Percentiles rank a stretch among this genome's conserved stretches.
Conservation (phyloP, 1,140 invertebrate genomes). For the Papilio helenus region DNA sequence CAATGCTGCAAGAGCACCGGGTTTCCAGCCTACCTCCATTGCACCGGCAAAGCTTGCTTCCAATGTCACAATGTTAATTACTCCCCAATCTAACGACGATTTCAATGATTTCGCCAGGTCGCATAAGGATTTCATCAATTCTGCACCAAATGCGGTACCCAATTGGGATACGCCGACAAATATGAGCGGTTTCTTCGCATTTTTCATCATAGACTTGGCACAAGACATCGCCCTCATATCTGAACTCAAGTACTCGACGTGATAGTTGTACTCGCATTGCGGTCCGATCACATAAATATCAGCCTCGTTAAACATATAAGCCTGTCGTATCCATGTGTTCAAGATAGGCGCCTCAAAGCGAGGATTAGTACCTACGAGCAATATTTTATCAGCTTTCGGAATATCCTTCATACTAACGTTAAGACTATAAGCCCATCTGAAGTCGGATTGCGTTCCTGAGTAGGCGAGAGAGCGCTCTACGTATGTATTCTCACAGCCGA, state of each 20-base stretch:
- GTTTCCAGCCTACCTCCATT: slow-evolving; percentile 70
- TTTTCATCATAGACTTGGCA: slow-evolving; percentile 62
- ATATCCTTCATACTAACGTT: slow-evolving; percentile 80
- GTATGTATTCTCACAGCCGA: slow-evolving; percentile 84
- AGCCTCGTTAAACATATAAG: slow-evolving; percentile 84
- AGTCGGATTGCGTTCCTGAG: slow-evolving; percentile 52
- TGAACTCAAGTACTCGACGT: slow-evolving; percentile 81
- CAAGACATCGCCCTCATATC: slow-evolving; percentile 82
- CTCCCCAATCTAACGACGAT: slow-evolving; percentile 52
- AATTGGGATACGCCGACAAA: slow-evolving; percentile 85
- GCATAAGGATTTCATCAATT: slow-evolving; percentile 78
- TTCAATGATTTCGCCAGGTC: slow-evolving; percentile 61
- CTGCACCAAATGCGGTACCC: slow-evolving; percentile 74
- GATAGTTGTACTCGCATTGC: slow-evolving; percentile 87
- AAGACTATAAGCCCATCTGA: slow-evolving; percentile 66
- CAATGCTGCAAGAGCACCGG: slow-evolving; percentile 56
- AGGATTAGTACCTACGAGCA: slow-evolving; percentile 90
- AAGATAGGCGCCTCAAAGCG: slow-evolving; percentile 90
- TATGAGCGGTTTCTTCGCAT: slow-evolving; percentile 87
- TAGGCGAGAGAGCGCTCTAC: slow-evolving; percentile 61
- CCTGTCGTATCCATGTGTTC: slow-evolving; percentile 89
- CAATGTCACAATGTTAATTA: slow-evolving; percentile 67
- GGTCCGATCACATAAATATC: slow-evolving; percentile 86
- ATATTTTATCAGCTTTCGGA: slow-evolving; percentile 87
- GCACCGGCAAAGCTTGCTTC: slow-evolving; percentile 75